phyloP scores from a whole-genome alignment of 2,113 vertebrate genomes.

The Eupsittula cactorum region DNA sequence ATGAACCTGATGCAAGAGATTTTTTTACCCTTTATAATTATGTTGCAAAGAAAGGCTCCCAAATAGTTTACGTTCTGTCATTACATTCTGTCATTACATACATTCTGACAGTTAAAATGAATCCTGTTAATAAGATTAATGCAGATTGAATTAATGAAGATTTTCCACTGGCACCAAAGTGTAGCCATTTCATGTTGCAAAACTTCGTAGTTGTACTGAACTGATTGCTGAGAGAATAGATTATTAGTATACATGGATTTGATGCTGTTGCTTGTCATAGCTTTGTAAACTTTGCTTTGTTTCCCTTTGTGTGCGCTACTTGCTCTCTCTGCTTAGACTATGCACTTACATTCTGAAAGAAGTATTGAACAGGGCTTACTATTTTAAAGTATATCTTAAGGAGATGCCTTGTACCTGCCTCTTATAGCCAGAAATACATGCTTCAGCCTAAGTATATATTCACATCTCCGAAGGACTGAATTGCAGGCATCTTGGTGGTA shows the following conservation, averaged over 20 bases:
- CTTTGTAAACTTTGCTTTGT: neutral
- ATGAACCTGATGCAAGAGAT: conserved; percentile 52
- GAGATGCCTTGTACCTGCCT: neutral
- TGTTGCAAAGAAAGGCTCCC: conserved; percentile 57
- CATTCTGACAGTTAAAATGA: conserved; percentile 53
- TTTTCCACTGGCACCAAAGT: conserved; percentile 42
- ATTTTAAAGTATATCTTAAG: neutral
- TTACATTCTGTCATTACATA: too few relatives aligned
- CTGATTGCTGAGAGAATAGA: neutral
- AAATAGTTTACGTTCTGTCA: conserved; percentile 52
- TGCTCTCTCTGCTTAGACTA: neutral
- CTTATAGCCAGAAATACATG: neutral
- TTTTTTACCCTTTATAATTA: conserved; percentile 38
- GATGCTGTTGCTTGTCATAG: neutral
- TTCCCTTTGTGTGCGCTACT: neutral
- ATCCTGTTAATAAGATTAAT: conserved; percentile 55
- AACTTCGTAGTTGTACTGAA: conserved; percentile 18
- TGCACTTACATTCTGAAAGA: neutral
- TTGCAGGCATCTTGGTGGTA: neutral
- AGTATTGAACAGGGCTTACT: neutral
- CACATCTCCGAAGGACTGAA: neutral
- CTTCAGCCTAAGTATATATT: neutral
- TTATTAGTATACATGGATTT: neutral
- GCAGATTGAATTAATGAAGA: conserved; percentile 59
- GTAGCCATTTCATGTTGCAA: conserved; percentile 22